Base-by-base conservation (phyloP, 2,797 vertebrate species). In the Premnoplex brunnescens region DNA sequence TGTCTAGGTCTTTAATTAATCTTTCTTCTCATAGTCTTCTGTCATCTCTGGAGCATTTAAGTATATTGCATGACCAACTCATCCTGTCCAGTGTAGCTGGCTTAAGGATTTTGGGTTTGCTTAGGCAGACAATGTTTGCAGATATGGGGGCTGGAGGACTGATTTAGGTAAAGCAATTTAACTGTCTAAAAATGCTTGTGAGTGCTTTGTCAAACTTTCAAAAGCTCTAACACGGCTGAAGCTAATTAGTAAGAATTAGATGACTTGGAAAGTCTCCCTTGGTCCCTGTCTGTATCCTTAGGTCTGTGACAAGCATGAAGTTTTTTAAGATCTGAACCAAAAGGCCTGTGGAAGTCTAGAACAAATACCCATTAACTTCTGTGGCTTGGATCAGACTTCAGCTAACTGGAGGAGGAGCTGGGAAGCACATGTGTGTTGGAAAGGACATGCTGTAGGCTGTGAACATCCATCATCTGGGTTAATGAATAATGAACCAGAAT, bases 1-100 rank as follows among this genome's bases (percentile, higher is more conserved):
- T 84, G 17, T 66, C 58, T 77, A 54, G 9, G 10, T 72, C 89
- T 92, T 93, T 68, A 85, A 74, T 93, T 82, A 56, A 91, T 91
- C 60, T 67, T 92, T 72, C n/a, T 75, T 90, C 41, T 88, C 0
- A 0, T 34, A 48, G n/a, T 48, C 28, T 71, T 60, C 58, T 75
- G 39, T 66, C 56, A 44, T 88, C 32, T 88, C 39, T 0, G 5
- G 22, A 91, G 14, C 13, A 75, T 30, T 81, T 55, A 68, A 89
- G 60, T 77, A n/a, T 37, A 23, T 55, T 77, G 10, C 44, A 20
- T n/a, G 37, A 74, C 56, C 54, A 34, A 39, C 43, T 78, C 48
- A 79, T 88, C 21, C 52, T 83, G 49, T 41, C 69, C 81, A 36
- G 20, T 37, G 43, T 46, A 37, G 34, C 14, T 89, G 60, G 28